Base-by-base conservation (phyloP, 2,113 vertebrate genomes). In the Noctilio leporinus region DNA sequence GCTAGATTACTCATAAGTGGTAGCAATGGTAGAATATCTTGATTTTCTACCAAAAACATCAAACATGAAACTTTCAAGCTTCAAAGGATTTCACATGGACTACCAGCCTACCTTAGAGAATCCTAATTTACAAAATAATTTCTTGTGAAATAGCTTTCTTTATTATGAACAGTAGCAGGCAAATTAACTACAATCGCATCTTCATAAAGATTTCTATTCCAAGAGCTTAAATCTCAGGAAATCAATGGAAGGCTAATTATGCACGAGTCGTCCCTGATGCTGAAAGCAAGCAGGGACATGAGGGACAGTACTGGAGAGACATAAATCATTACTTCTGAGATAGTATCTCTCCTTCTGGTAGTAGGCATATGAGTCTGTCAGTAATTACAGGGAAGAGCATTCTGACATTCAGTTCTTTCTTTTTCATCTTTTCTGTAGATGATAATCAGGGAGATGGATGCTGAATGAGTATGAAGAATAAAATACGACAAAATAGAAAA, bases 391-490 rank as follows among this genome's bases (percentile, higher is more conserved):
- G 90, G 59, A 97, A 77, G 95, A 93, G 0, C 86, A 97, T n/a
- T 40, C 89, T 89, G 96, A 92, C 95, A 97, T 38, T 78, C 86
- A 75, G 91, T 91, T 96, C 91, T 98, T 97, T 95, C 95, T 93
- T 97, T 96, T 96, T 94, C 2, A 72, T 86, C 94, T 97, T 94
- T 86, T 96, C 97, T 97, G 95, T 96, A 94, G 93, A 95, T 95
- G 95, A 33, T 84, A 93, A 97, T 95, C 91, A 51, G 80, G 97
- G 47, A 97, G 95, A 95, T 64, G 76, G 80, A 92, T 92, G 95
- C 96, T 96, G 96, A 96, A 96, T 97, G 96, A 96, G 97, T 82
- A 94, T 67, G 77, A 96, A 94, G 96, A 96, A 96, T 97, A 96
- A 97, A 97, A 86, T 94, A 96, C 64, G 92, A 96, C 84, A 93